Base-by-base conservation (phyloP, 1,140 invertebrate species). In the Dendroctonus valens region DNA sequence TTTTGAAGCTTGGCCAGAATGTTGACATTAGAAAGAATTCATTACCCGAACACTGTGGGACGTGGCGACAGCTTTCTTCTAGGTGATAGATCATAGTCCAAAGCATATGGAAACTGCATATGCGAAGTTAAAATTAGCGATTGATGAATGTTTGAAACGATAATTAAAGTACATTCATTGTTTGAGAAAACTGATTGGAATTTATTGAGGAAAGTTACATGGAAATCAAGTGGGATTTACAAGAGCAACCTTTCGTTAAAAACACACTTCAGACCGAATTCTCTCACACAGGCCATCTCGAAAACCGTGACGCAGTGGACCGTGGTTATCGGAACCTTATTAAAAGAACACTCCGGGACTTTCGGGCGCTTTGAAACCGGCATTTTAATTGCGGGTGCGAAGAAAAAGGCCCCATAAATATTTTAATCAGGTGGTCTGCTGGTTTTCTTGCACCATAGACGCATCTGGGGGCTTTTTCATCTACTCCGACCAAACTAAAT, bases 381-480 rank as follows among this genome's bases (percentile, higher is more conserved):
- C 59, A 61, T 61, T 61, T 61, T 61, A 61, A 61, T 61, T 61
- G 59, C 59, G 46, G 46, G 59, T 48, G 59, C 59, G 50, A 52
- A 39, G 46, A 61, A 61, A 61, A 41, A 9, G 50, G 39, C 40
- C 46, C 50, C 50, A 51, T 61, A 61, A 61, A 61, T 61, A 61
- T 61, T 61, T 61, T 61, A 61, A 61, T 58, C 41, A 58, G 55
- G 41, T 12, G 55, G 55, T 15, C 55, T 26, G 41, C 5, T 11
- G 41, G 6, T 58, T 58, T 55, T 55, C 53, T 55, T 37, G 7
- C 12, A 14, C 38, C 53, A 55, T 55, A 41, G 55, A 42, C 41
- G 41, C 55, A 58, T 44, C 55, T 11, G 49, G 15, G 0, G 1
- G 11, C 49, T n/a, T 51, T 51, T 51, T 15, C 14, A 12, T 51